Evolutionary conservation across 2,888 invertebrate species (phyloP), one percentile per base, ranked within the genome.

Genomic region (Euplagia quadripunctaria): DNA sequence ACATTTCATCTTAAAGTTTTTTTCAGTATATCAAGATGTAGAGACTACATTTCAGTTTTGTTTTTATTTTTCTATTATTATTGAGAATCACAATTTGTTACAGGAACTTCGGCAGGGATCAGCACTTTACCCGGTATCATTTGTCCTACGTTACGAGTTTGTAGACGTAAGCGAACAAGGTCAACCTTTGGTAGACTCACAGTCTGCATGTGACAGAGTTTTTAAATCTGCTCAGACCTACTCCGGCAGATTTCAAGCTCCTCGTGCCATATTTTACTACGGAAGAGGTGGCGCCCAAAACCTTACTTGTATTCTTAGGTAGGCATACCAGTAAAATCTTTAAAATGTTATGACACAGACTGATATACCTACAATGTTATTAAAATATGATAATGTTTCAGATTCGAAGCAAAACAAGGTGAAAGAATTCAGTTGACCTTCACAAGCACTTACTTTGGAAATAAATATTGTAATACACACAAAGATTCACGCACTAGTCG

Each of bases 91-190:
- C 16, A 5, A 71, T 77, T 80, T 17, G 73, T 82, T 74, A 16
- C 92, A 96, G 94, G 97, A 97, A 85, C 96, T 98, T 58, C 97
- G 97, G 64, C 97, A 97, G 90, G 98, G 98, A n/a, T 98, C 97
- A 75, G 97, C 98, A 7, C 94, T 98, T 68, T 98, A 97, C 89
- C 98, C 98, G 4, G 97, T 98, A 72, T 95, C 97, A 82, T 98
- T 98, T 90, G 96, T 97, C 63, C 96, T 98, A 7, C 97, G 97
- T 70, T 98, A 98, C 92, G 98, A 98, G 92, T 98, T 98, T 88
- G 97, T 98, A 41, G 98, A 98, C 90, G 96, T 97, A 66, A 96
- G 97, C 78, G 97, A 97, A 87, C 97, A 97, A 89, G 97, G 97
- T 0, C 95, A 96, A 79, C 97, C 97, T 73, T 89, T 96, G 78